Conservation (phyloP, 2,113 vertebrate genomes). For the Nesoenas mayeri region DNA sequence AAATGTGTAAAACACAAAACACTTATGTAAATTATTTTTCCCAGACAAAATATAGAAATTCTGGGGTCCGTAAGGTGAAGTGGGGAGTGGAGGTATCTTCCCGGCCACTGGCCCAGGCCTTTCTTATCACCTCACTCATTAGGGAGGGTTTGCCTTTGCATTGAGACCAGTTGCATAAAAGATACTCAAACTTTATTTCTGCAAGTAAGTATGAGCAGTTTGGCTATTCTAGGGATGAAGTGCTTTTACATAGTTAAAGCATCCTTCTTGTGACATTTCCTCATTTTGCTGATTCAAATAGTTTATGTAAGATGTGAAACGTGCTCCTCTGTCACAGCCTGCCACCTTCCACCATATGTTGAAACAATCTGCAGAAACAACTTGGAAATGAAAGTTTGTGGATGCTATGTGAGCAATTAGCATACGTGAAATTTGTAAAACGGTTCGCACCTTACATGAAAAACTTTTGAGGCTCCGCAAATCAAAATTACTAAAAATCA, state of each 20-base stretch:
- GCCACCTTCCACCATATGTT: accelerated
- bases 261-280: accelerated
- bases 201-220: background rate
- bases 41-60: background rate
- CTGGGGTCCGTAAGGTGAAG: background rate
- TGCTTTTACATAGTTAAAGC: background rate
- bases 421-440: accelerated
- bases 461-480: background rate
- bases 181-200: background rate
- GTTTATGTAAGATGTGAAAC: accelerated
- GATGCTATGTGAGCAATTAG: background rate
- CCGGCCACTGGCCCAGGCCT: accelerated
- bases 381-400: background rate
- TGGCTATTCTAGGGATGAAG: background rate
- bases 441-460: accelerated
- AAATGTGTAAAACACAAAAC: background rate
- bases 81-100: background rate
- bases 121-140: background rate
- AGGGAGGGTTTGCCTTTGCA: background rate
- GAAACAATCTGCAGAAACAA: too few species aligned
- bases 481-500: accelerated
- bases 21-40: background rate
- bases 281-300: background rate
- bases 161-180: accelerated
- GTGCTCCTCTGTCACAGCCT: background rate